A percentile compares a stretch with the other conserved stretches of the same genome.
Evolutionary conservation across 2,113 vertebrate species (phyloP).

Genomic region (Tragelaphus buxtoni): DNA sequence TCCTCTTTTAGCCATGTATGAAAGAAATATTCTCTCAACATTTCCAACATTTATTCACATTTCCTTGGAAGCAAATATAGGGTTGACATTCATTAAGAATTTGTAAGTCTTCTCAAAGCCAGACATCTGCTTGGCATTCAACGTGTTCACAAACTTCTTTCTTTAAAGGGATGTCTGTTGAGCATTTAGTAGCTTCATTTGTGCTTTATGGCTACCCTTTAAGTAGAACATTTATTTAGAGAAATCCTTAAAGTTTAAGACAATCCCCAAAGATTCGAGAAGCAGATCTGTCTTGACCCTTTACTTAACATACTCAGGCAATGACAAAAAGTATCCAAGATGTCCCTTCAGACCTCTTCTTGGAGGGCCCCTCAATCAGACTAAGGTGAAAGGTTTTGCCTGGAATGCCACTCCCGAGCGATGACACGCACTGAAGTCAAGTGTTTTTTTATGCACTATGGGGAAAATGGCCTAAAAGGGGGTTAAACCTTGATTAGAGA

Average conservation of each 20-base stretch:
- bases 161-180: constrained; percentile 55
- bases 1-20: constrained; percentile 9
- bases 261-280: constrained; percentile 28
- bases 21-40: constrained; percentile 49
- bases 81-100: constrained; percentile 64
- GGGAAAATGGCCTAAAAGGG: constrained; percentile 31
- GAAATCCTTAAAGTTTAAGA: constrained; percentile 46
- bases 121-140: constrained; percentile 71
- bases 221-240: constrained; percentile 43
- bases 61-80: constrained; percentile 63
- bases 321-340: constrained; percentile 2
- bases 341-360: constrained; percentile 9
- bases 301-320: not conserved
- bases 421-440: constrained; percentile 34
- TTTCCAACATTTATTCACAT: constrained; percentile 62
- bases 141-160: not conserved
- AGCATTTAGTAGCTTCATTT: constrained; percentile 53
- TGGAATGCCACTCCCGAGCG: constrained; percentile 54
- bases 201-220: constrained; percentile 29
- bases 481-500: constrained; percentile 68
- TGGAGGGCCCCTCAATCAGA: not conserved
- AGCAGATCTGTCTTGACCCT: not conserved
- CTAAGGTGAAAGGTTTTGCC: constrained; percentile 49
- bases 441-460: not conserved
- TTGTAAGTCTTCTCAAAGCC: constrained; percentile 59